phyloP scores from a whole-genome alignment of 1,140 invertebrate genomes.

The Metaphire vulgaris region DNA sequence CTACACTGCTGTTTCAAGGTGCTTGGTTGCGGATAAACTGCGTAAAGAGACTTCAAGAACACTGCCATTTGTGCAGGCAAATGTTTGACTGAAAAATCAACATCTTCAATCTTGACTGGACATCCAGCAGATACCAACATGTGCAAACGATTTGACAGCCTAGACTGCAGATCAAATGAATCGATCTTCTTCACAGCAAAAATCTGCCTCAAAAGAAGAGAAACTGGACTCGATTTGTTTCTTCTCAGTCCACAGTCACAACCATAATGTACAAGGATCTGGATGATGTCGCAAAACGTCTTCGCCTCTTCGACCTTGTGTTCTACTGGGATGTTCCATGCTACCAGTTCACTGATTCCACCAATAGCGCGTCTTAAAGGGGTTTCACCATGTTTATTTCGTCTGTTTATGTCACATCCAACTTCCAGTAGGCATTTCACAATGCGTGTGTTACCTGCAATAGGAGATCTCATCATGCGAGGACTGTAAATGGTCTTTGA shows the following conservation, averaged over 20 bases:
- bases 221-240: neutral
- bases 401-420: neutral
- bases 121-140: neutral
- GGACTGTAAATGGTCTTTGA: neutral
- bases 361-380: constrained; percentile 1
- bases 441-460: neutral
- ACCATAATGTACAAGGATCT: neutral
- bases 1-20: neutral
- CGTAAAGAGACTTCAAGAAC: neutral
- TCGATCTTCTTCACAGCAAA: neutral
- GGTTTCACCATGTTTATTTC: constrained; percentile 1
- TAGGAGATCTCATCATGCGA: neutral
- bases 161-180: neutral
- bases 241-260: neutral
- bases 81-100: neutral
- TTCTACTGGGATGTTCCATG: constrained; percentile 13
- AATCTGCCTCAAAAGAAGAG: neutral
- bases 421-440: neutral
- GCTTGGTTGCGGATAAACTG: neutral
- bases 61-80: neutral
- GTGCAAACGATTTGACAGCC: neutral
- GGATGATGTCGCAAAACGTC: constrained; percentile 10
- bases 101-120: neutral
- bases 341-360: constrained; percentile 5
- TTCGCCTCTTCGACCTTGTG: neutral